These are phyloP conservation scores for Oncopeltus fasciatus DNA, from an alignment of 1,140 invertebrate genomes.

Conservation along the genomic window DNA sequence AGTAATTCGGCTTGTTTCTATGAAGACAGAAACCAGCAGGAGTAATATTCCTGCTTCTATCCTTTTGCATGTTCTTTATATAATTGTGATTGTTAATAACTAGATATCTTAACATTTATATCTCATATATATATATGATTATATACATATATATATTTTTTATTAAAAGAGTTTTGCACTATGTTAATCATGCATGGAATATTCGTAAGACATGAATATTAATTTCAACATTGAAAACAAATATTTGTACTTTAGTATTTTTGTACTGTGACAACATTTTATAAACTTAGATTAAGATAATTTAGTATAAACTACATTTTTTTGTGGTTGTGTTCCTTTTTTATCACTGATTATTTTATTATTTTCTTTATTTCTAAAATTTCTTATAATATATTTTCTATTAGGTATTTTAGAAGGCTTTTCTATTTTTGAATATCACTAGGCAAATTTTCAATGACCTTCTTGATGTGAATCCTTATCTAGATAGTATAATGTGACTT, in stretches of 20 bases:
- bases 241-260: constrained; percentile 26
- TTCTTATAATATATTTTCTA: constrained; percentile 18
- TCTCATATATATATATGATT: constrained; percentile 18
- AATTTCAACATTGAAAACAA: constrained; percentile 20
- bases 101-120: constrained; percentile 19
- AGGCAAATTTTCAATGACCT: constrained; percentile 15
- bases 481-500: constrained; percentile 17
- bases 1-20: constrained; percentile 5
- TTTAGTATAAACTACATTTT: constrained; percentile 19
- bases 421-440: constrained; percentile 21
- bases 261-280: constrained; percentile 24
- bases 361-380: constrained; percentile 15
- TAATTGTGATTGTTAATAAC: constrained; percentile 22
- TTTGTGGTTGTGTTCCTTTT: constrained; percentile 24
- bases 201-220: constrained; percentile 21
- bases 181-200: constrained; percentile 23
- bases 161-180: constrained; percentile 23
- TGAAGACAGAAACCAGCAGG: constrained; percentile 1
- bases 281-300: constrained; percentile 20
- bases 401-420: constrained; percentile 16
- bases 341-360: constrained; percentile 19
- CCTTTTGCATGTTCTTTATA: constrained; percentile 21
- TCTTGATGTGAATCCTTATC: constrained; percentile 20
- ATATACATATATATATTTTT: constrained; percentile 22
- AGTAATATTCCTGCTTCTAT: constrained; percentile 9